Percentiles rank a stretch among this genome's conserved stretches.
Conservation (phyloP, 2,113 vertebrate genomes). For the Podocnemis expansa region DNA sequence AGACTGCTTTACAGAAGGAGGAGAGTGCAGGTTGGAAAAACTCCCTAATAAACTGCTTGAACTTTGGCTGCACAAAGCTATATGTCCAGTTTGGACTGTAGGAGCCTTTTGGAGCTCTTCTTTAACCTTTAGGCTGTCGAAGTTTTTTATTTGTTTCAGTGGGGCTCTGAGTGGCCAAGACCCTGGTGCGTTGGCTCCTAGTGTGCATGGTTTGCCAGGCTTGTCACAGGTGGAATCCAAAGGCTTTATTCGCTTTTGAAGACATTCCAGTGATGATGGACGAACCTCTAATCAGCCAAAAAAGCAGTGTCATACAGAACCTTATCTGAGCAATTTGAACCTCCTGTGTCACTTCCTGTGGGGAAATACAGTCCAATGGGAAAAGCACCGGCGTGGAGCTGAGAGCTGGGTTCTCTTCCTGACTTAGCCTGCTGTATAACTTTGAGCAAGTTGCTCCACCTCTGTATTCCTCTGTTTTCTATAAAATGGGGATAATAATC, state of each 20-base stretch:
- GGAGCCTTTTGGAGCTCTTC: background rate
- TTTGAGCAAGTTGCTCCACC: background rate
- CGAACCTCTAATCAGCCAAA: background rate
- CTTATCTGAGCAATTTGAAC: background rate
- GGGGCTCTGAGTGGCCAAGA: background rate
- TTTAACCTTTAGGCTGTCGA: accelerated
- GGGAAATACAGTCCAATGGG: background rate
- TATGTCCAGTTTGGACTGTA: background rate
- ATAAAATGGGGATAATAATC: background rate
- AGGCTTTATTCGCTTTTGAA: background rate
- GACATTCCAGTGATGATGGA: background rate
- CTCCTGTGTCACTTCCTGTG: background rate
- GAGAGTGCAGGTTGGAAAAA: background rate
- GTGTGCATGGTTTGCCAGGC: background rate
- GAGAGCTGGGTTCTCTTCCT: background rate
- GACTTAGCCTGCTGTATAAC: background rate
- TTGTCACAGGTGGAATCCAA: background rate
- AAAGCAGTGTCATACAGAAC: background rate
- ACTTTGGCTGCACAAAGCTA: background rate
- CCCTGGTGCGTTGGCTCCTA: accelerated
- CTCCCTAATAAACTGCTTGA: background rate
- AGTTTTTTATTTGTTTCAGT: background rate
- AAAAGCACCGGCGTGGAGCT: background rate
- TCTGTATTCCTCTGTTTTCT: background rate
- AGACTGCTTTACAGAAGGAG: background rate